Evolutionary conservation across 2,888 invertebrate genomes (phyloP), one percentile per base, ranked within the genome.

Genomic region (Strigamia crassipes): DNA sequence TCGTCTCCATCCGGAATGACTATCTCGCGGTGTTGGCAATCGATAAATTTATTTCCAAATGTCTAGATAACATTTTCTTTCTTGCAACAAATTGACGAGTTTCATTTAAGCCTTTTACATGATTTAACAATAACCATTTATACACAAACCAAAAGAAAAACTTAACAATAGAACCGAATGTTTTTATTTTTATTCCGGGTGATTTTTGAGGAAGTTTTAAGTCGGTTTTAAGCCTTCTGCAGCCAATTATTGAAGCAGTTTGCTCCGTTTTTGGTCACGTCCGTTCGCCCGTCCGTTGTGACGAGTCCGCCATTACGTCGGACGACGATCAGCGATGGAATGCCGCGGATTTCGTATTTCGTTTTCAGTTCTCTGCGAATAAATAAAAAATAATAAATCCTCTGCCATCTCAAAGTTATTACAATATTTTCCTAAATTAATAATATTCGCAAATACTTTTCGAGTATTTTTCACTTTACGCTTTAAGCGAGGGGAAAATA

Each of bases 301-400:
- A 89, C 86, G 4, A 87, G 84, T 15, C 86, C 86, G 9, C 89
- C 89, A 84, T 88, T 86, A 23, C 86, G 86, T 83, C 87, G 87
- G 18, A 89, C 83, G 8, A 90, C 86, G 61, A 90, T 85, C 27
- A 90, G 85, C 42, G 88, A 88, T 2, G 90, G 90, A 80, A 90
- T 89, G 27, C 89, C 88, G 73, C 85, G 86, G 9, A 90, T 87
- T 42, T 86, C 86, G 84, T 86, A 90, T 83, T 87, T 87, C 18
- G 85, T 84, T 77, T 87, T 86, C 38, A 90, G 85, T 46, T 85
- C 85, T 56, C 89, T 89, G 84, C 8, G 86, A 86, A 83, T n/a
- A n/a, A n/a, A n/a, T n/a, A n/a, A n/a, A n/a, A n/a, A n/a, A n/a
- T n/a, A n/a, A n/a, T n/a, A n/a, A n/a, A n/a, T n/a, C n/a, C n/a